Conservation (phyloP, 2,113 vertebrate genomes). For the Raja brachyura region DNA sequence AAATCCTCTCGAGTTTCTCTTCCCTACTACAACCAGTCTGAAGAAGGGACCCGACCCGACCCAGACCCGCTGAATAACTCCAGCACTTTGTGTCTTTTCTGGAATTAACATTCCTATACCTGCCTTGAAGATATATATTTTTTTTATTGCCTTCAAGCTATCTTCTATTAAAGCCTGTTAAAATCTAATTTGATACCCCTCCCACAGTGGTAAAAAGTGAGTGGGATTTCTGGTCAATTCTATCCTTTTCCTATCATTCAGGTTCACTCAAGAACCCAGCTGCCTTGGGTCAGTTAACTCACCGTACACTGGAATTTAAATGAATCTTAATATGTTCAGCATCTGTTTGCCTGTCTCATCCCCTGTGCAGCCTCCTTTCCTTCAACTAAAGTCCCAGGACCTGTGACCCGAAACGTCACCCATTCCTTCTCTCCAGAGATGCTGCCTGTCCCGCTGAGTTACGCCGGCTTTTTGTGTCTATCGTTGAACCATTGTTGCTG, state of each 20-base stretch:
- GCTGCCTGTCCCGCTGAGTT: no score
- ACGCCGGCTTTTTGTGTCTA: no score
- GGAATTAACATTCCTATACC: background rate
- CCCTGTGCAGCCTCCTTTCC: background rate
- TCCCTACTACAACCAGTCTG: no score
- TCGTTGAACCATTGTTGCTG: background rate
- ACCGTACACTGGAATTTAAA: background rate
- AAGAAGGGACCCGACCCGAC: no score
- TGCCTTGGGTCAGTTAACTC: background rate
- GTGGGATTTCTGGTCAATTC: background rate
- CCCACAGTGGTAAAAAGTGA: conserved; percentile 40
- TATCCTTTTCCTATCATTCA: background rate
- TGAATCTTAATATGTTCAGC: background rate
- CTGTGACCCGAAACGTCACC: no score
- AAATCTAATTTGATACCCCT: background rate
- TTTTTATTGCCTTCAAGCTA: background rate
- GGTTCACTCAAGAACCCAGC: background rate
- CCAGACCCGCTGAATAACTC: no score
- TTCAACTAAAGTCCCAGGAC: no score
- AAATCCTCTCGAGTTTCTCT: no score
- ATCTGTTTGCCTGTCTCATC: background rate
- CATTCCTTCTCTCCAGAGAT: no score
- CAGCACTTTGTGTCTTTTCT: background rate
- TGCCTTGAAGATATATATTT: background rate
- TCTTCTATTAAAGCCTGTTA: no score